Evolutionary conservation across 2,113 vertebrate species (phyloP).

Genomic region (Pogona vitticeps): DNA sequence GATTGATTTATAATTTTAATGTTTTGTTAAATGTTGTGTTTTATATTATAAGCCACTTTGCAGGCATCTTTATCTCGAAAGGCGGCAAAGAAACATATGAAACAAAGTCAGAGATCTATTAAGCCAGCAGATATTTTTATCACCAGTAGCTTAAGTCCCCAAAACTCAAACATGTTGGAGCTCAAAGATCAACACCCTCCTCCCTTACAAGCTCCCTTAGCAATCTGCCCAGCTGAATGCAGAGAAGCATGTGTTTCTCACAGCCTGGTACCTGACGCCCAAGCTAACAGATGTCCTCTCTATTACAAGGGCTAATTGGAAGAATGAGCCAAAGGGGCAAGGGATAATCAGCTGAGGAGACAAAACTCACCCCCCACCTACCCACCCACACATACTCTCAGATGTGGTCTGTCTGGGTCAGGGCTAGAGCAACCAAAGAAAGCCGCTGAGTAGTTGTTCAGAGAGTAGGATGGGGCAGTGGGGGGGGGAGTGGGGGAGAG

Average conservation of each 20-base stretch:
- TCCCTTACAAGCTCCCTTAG: too few species aligned
- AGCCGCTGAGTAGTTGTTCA: neutral
- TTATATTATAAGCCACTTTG: neutral
- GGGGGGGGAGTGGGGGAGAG: neutral
- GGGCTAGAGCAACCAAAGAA: neutral
- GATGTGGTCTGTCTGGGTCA: neutral
- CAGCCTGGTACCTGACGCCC: neutral
- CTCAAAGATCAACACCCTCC: neutral
- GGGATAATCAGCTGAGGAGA: neutral
- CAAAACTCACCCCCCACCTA: neutral
- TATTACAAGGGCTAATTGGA: constrained; percentile 13
- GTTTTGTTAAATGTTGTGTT: too few species aligned
- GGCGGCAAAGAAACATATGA: neutral
- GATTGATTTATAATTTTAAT: neutral
- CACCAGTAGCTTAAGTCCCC: neutral
- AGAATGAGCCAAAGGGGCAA: constrained; percentile 14
- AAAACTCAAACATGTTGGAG: neutral
- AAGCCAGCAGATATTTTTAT: neutral
- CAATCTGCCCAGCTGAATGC: neutral
- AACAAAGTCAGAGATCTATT: neutral
- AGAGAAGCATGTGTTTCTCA: neutral
- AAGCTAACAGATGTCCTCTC: constrained; percentile 7
- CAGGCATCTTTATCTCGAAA: too few species aligned
- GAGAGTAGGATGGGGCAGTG: neutral
- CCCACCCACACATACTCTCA: neutral